phyloP scores from a whole-genome alignment of 2,113 vertebrate species.

The Pseudolaguvia tuberculata region DNA sequence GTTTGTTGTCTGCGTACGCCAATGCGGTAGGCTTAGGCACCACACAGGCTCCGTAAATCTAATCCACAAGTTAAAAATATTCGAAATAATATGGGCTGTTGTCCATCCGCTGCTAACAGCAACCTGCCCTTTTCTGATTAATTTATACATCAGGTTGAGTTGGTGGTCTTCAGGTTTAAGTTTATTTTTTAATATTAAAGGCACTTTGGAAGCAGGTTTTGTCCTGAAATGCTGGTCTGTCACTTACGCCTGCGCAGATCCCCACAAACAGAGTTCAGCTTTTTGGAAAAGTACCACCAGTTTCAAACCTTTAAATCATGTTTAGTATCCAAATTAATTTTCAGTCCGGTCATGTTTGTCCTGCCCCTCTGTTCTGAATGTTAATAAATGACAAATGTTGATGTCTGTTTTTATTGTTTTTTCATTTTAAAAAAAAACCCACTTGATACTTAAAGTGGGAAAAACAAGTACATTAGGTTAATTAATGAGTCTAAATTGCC shows the following conservation, averaged over 20 bases:
- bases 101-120: slow-evolving; percentile 18
- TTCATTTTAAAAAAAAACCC: neutral
- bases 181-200: slow-evolving; percentile 15
- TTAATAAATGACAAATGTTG: slow-evolving; percentile 59
- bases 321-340: slow-evolving; percentile 23
- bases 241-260: neutral
- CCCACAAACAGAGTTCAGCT: neutral
- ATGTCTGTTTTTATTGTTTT: slow-evolving; percentile 4
- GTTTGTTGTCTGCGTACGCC: slow-evolving; percentile 85
- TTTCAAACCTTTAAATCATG: slow-evolving; percentile 18
- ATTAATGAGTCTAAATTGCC: too few relatives aligned
- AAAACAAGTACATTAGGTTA: too few relatives aligned
- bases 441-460: too few relatives aligned
- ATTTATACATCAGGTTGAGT: slow-evolving; percentile 41
- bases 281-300: slow-evolving; percentile 4
- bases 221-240: neutral
- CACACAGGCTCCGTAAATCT: slow-evolving; percentile 70
- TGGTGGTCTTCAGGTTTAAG: neutral
- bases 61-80: neutral
- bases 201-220: slow-evolving; percentile 30
- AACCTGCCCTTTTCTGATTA: slow-evolving; percentile 30
- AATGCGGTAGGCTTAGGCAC: slow-evolving; percentile 89
- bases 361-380: slow-evolving; percentile 46
- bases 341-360: slow-evolving; percentile 36
- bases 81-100: slow-evolving; percentile 21